phyloP scores from a whole-genome alignment of 2,113 vertebrate genomes.

The Probosciger aterrimus region DNA sequence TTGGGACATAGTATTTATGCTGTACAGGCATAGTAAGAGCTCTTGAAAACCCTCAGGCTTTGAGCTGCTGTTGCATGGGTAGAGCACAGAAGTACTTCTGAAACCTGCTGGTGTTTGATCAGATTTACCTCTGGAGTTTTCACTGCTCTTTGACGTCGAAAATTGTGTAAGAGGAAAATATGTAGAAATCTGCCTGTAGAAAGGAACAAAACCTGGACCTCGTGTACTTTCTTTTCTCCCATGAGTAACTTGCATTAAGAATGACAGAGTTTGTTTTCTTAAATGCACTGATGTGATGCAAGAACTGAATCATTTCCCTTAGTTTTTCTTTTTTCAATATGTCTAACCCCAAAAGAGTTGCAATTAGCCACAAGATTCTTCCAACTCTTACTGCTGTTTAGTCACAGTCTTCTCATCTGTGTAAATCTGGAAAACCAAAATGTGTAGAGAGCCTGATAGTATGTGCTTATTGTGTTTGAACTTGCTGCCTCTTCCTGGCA shows the following conservation, averaged over 20 bases:
- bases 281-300: background rate
- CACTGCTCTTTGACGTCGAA: background rate
- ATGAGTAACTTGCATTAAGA: background rate
- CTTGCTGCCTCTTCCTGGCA: background rate
- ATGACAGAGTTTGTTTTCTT: background rate
- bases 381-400: background rate
- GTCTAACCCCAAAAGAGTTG: background rate
- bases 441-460: background rate
- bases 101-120: background rate
- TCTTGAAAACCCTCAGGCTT: background rate
- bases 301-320: constrained; percentile 3
- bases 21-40: background rate
- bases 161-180: background rate
- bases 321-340: background rate
- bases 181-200: background rate
- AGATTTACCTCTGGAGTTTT: background rate
- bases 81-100: background rate
- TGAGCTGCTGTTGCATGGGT: background rate
- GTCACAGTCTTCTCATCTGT: background rate
- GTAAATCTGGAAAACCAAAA: background rate
- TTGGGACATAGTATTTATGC: background rate
- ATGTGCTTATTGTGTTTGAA: background rate
- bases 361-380: background rate
- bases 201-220: background rate
- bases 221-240: background rate